Conservation (phyloP, 2,797 vertebrate species). For the Phrynocephalus guinanensis region DNA sequence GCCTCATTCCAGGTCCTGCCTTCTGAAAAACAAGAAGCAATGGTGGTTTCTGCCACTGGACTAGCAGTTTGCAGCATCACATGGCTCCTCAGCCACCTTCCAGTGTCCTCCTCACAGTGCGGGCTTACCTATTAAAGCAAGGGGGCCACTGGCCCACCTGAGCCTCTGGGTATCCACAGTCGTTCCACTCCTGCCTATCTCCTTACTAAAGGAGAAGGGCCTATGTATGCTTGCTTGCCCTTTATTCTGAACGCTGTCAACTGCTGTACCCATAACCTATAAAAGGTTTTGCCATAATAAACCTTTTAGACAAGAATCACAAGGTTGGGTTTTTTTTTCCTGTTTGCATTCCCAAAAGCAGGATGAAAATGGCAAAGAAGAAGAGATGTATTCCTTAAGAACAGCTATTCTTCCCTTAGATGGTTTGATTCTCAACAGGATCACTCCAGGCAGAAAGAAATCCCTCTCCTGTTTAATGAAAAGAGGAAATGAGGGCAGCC, state of each 20-base stretch:
- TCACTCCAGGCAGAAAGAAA: slow-evolving; percentile 46
- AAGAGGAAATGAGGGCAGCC: slow-evolving; percentile 59
- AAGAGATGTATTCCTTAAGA: not conserved
- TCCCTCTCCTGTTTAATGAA: slow-evolving; percentile 32
- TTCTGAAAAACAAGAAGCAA: too few relatives aligned
- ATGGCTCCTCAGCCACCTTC: too few relatives aligned
- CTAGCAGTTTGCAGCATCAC: not conserved
- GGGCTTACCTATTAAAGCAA: too few relatives aligned
- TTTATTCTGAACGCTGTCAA: too few relatives aligned
- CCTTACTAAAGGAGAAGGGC: too few relatives aligned
- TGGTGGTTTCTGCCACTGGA: not conserved
- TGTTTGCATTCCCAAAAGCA: not conserved
- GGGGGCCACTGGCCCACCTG: too few relatives aligned
- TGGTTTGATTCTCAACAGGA: slow-evolving; percentile 45
- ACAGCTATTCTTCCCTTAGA: not conserved
- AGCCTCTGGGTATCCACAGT: too few relatives aligned
- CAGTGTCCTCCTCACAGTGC: too few relatives aligned
- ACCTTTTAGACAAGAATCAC: not conserved
- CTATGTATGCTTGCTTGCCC: too few relatives aligned
- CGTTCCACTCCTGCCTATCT: too few relatives aligned
- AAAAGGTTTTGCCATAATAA: not conserved
- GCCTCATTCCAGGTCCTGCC: not conserved
- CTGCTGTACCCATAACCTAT: too few relatives aligned
- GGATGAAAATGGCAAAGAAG: not conserved
- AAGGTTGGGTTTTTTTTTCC: not conserved